Conservation (phyloP, 2,888 invertebrate species). For the Xestia ashworthii region DNA sequence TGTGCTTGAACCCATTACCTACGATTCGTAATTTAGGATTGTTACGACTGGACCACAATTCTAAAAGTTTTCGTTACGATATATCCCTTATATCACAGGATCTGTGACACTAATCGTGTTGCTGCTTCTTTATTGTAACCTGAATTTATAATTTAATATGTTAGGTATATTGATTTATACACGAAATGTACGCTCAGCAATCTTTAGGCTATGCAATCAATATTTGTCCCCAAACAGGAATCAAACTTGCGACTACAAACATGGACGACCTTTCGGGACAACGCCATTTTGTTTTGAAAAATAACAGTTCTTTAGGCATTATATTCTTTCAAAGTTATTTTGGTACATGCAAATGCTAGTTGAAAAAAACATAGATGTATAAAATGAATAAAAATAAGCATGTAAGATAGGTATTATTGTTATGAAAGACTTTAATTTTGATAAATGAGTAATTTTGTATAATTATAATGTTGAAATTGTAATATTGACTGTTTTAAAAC, state of each 20-base stretch:
- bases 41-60: neutral
- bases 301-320: neutral
- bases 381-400: constrained; percentile 15
- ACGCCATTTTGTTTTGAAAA: neutral
- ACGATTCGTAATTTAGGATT: neutral
- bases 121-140: constrained; percentile 1
- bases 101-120: neutral
- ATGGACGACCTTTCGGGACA: neutral
- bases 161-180: neutral
- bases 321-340: neutral
- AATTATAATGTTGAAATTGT: constrained; percentile 14
- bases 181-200: neutral
- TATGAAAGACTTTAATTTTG: constrained; percentile 66
- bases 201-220: constrained; percentile 1
- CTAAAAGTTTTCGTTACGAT: neutral
- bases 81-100: neutral
- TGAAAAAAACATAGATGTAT: constrained; percentile 30
- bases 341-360: constrained; percentile 10
- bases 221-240: constrained; percentile 2
- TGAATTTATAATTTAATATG: neutral
- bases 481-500: constrained; percentile 47
- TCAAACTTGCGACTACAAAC: constrained; percentile 3
- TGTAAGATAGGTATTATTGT: constrained; percentile 54
- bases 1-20: neutral
- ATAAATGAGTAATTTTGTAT: constrained; percentile 55